Conservation (phyloP, 2,113 vertebrate genomes). For the Sinocyclocheilus maitianheensis region DNA sequence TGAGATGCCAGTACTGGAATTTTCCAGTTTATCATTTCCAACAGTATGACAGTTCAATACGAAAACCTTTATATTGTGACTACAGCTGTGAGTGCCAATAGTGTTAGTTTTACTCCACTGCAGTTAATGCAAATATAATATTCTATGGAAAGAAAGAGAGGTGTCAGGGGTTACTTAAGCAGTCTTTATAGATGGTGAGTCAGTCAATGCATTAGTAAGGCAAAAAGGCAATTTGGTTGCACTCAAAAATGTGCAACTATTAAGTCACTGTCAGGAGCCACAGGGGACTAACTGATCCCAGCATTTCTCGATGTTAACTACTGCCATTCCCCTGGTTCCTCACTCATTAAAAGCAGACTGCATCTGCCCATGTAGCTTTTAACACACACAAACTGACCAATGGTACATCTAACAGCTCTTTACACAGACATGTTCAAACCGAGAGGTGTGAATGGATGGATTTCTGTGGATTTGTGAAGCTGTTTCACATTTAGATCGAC, state of each 20-base stretch:
- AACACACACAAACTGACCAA: slow-evolving; percentile 64
- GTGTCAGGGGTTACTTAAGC: slow-evolving; percentile 25
- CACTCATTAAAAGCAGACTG: slow-evolving; percentile 78
- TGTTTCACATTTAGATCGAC: slow-evolving; percentile 43
- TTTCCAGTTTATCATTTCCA: background rate
- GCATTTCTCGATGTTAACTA: slow-evolving; percentile 79
- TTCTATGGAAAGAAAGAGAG: slow-evolving; percentile 59
- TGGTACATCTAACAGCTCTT: slow-evolving; percentile 56
- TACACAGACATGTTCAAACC: slow-evolving; percentile 45
- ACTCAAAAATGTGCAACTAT: slow-evolving; percentile 76
- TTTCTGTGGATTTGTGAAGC: slow-evolving; percentile 53
- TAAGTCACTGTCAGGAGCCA: slow-evolving; percentile 70
- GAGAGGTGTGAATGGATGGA: slow-evolving; percentile 61
- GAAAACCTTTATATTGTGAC: background rate
- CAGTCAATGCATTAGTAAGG: slow-evolving; percentile 57
- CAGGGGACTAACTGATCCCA: slow-evolving; percentile 77
- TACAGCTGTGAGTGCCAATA: background rate
- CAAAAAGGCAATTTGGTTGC: slow-evolving; percentile 75
- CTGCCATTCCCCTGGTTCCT: slow-evolving; percentile 72
- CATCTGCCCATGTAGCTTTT: slow-evolving; percentile 79
- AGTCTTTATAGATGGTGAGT: slow-evolving; percentile 47
- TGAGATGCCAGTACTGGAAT: background rate
- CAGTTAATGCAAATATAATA: slow-evolving; percentile 8
- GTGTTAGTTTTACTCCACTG: background rate
- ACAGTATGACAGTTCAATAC: background rate